A percentile compares a stretch with the other conserved stretches of the same genome.
These are phyloP conservation scores for Aleiodes testaceus DNA, from an alignment of 2,888 invertebrate genomes.

Conservation along the genomic window DNA sequence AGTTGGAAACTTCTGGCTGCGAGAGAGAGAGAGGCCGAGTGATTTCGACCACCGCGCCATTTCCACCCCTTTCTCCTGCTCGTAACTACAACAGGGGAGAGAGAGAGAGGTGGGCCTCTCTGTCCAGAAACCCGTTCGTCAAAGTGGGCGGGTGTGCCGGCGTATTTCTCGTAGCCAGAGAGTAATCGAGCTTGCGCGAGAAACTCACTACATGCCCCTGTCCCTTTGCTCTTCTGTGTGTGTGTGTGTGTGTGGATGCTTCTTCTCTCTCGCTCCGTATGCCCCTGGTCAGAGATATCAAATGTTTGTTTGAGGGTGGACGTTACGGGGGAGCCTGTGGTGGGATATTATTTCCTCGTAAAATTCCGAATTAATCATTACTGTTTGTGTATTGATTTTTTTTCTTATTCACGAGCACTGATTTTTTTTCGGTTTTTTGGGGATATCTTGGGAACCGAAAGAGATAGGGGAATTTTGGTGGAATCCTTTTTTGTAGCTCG, in stretches of 20 bases:
- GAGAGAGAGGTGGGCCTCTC: not conserved
- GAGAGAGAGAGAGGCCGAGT: conserved; percentile 25
- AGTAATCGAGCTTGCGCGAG: conserved; percentile 46
- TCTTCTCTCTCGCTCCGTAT: conserved; percentile 35
- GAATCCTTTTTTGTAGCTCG: too few relatives aligned
- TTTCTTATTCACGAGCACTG: not conserved
- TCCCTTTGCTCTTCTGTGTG: not conserved
- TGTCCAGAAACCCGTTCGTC: conserved; percentile 35
- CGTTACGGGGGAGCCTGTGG: not conserved
- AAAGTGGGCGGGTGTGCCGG: conserved; percentile 42
- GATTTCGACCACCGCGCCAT: conserved; percentile 40
- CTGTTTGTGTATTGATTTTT: conserved; percentile 22
- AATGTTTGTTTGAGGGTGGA: conserved; percentile 45
- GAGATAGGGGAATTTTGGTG: too few relatives aligned
- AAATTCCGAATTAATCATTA: conserved; percentile 23
- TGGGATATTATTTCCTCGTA: conserved; percentile 29
- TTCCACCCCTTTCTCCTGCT: not conserved
- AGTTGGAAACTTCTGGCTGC: conserved; percentile 13
- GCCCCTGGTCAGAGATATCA: conserved; percentile 46
- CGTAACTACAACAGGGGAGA: conserved; percentile 1
- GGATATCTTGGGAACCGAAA: too few relatives aligned
- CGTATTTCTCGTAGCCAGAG: conserved; percentile 34
- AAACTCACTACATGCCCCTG: conserved; percentile 33
- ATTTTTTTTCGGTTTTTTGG: not conserved
- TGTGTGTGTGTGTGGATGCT: not conserved